Conservation (phyloP, 2,888 invertebrate genomes). For the Nebria brevicollis region DNA sequence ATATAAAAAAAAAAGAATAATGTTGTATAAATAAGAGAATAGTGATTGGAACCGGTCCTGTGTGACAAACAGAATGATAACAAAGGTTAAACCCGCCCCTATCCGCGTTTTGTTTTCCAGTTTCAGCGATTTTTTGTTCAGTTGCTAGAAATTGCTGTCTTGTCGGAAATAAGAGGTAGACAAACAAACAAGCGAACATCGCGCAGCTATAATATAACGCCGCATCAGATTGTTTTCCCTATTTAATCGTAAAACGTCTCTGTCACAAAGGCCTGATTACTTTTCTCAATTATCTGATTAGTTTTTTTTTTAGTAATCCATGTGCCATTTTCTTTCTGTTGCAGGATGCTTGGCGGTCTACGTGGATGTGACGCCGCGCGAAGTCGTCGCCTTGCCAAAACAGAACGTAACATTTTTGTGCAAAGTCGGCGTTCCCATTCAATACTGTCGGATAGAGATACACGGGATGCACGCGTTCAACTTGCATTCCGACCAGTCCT, state of each 20-base stretch:
- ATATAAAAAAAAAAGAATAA: too few species aligned
- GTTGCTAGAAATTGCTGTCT: constrained; percentile 36
- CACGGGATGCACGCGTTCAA: constrained; percentile 63
- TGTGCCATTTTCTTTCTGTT: constrained; percentile 48
- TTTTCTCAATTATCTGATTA: not conserved
- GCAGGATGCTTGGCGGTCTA: constrained; percentile 54
- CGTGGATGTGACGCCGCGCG: constrained; percentile 67
- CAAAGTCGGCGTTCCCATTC: constrained; percentile 68
- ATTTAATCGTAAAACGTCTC: not conserved
- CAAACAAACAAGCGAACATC: not conserved
- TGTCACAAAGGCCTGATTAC: not conserved
- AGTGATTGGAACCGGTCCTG: not conserved
- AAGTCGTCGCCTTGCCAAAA: constrained; percentile 68
- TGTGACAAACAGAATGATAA: constrained; percentile 14
- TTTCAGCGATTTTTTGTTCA: constrained; percentile 32
- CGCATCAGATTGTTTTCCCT: not conserved
- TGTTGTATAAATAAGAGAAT: not conserved
- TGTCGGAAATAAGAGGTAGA: constrained; percentile 31
- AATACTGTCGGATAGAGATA: constrained; percentile 69
- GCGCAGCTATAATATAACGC: too few species aligned
- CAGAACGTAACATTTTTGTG: constrained; percentile 70
- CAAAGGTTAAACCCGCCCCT: constrained; percentile 24
- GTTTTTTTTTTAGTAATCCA: not conserved
- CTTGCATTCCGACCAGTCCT: constrained; percentile 62
- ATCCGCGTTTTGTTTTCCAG: constrained; percentile 24